Evolutionary conservation across 2,888 invertebrate genomes (phyloP), one percentile per base, ranked within the genome.

Genomic region (Drosophila birchii): DNA sequence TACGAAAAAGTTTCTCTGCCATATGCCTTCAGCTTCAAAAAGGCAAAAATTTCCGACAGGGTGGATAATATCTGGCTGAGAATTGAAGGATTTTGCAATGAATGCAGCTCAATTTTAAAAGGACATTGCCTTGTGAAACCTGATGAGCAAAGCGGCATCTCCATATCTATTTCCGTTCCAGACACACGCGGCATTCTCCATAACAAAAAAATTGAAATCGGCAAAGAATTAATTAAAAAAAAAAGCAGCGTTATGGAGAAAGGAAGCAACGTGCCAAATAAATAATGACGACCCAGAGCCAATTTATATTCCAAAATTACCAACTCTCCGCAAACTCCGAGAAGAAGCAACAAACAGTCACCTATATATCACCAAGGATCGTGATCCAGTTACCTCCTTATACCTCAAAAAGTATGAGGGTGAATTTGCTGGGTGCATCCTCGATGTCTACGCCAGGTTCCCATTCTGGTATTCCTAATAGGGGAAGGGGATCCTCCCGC

Each of bases 21-120:
- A 12, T 45, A 36, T 26, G 45, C 36, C 23, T 58, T 58, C 5
- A 58, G 36, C n/a, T 58, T 58, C n/a, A 45, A 45, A 36, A 45
- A 45, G 5, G n/a, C 36, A 1, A 58, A 36, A 18, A 36, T 58
- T 8, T 44, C 23, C 2, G 26, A 36, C 12, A 45, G 36, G 14
- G 34, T 12, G 34, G 34, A 45, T 7, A n/a, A n/a, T n/a, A 56
- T 56, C 3, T 45, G 44, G 26, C n/a, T 57, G 16, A 5, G 9
- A 12, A 55, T 55, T 29, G 9, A 55, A 14, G 39, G 39, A 26
- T 41, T 14, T 14, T 55, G 55, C 18, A 41, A 3, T 18, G 41
- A 41, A 23, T 55, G 26, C 26, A 26, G 26, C 26, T 26, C 26
- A 26, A 26, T 26, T 26, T 55, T 55, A 29, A 55, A 41, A 18